phyloP scores from a whole-genome alignment of 2,888 invertebrate genomes.

The Reticulitermes lucifugus region DNA sequence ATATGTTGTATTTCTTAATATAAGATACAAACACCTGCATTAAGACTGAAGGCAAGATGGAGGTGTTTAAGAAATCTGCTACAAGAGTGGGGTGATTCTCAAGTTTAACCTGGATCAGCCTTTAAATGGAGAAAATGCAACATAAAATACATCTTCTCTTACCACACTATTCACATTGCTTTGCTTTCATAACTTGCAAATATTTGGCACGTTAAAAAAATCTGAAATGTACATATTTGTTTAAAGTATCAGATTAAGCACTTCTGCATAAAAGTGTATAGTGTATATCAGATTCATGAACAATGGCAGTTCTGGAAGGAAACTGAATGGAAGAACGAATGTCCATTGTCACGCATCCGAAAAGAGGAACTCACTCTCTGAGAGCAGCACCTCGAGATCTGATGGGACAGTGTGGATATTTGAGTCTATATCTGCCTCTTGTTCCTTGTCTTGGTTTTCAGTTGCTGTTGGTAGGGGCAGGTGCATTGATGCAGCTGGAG shows the following conservation, averaged over 20 bases:
- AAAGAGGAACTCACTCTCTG: conserved; percentile 70
- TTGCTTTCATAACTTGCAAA: conserved; percentile 13
- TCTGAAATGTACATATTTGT: neutral
- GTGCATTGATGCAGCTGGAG: conserved; percentile 24
- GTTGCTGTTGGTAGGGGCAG: conserved; percentile 35
- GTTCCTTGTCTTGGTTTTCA: conserved; percentile 26
- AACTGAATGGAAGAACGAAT: conserved; percentile 45
- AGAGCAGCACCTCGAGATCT: conserved; percentile 71
- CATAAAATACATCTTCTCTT: neutral
- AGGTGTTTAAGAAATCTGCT: conserved; percentile 9
- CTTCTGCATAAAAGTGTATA: conserved; percentile 10
- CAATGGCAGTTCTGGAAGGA: conserved; percentile 28
- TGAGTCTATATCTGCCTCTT: conserved; percentile 65
- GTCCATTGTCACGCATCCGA: conserved; percentile 64
- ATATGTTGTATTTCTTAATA: neutral
- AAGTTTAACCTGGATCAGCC: neutral
- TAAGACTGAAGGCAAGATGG: conserved; percentile 9
- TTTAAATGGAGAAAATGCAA: neutral
- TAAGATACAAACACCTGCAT: neutral
- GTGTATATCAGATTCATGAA: neutral
- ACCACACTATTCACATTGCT: conserved; percentile 15
- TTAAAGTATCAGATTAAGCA: neutral
- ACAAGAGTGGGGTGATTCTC: neutral
- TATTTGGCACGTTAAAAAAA: conserved; percentile 40
- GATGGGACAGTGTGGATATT: conserved; percentile 72